phyloP scores from a whole-genome alignment of 2,797 vertebrate species.

The Oreortyx pictus region DNA sequence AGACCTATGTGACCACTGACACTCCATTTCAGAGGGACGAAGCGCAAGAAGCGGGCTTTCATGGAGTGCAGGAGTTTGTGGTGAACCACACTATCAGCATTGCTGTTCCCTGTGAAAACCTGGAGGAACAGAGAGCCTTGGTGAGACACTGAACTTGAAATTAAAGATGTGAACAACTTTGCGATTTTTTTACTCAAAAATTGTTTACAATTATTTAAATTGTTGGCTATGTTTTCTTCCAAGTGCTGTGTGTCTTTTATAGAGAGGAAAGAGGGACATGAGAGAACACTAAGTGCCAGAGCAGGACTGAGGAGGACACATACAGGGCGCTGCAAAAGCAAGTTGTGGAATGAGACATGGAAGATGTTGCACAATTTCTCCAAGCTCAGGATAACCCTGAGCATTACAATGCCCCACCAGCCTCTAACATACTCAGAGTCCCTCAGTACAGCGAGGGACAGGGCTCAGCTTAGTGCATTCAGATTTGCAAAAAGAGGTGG shows the following conservation, averaged over 20 bases:
- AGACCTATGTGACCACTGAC: conserved; percentile 87
- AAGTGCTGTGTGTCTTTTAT: background rate
- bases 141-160: background rate
- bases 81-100: conserved; percentile 89
- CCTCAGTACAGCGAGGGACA: background rate
- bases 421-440: background rate
- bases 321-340: background rate
- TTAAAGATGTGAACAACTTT: background rate
- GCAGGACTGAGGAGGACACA: accelerated
- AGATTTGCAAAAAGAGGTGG: background rate
- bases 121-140: conserved; percentile 68
- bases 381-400: background rate
- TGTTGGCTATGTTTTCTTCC: background rate
- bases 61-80: conserved; percentile 89
- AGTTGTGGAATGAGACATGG: background rate
- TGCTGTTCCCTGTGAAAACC: conserved; percentile 90
- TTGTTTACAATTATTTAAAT: background rate
- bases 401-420: background rate
- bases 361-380: background rate
- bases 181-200: background rate
- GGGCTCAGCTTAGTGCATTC: background rate
- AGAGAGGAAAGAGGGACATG: background rate
- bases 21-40: conserved; percentile 92
- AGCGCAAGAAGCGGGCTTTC: conserved; percentile 91
- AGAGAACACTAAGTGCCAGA: background rate